A percentile compares a stretch with the other conserved stretches of the same genome.
phyloP scores from a whole-genome alignment of 2,113 vertebrate species.

The Phoenicopterus ruber region DNA sequence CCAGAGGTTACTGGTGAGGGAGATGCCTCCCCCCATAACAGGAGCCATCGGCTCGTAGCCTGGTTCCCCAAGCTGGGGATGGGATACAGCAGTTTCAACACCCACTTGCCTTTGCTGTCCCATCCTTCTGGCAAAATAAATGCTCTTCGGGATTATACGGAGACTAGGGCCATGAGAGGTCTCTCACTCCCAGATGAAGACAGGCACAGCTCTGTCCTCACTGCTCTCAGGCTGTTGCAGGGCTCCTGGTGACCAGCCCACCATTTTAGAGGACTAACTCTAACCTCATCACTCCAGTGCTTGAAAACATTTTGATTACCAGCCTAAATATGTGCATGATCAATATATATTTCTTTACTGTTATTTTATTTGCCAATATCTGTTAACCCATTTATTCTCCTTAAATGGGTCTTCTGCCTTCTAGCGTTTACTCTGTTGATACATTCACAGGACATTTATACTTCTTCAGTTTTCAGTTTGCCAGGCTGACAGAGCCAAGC shows the following conservation, averaged over 20 bases:
- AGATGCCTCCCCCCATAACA: not conserved
- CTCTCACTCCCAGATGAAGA: not conserved
- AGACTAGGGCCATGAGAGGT: not conserved
- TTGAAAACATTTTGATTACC: not conserved
- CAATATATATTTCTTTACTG: not conserved
- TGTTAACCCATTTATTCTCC: not conserved
- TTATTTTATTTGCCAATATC: not conserved
- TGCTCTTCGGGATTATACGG: not conserved
- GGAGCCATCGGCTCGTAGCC: not conserved
- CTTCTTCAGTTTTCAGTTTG: not conserved
- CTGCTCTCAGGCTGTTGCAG: not conserved
- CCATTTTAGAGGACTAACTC: not conserved
- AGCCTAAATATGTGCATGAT: not conserved
- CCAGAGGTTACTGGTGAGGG: not conserved
- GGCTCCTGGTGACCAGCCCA: not conserved
- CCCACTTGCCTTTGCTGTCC: not conserved
- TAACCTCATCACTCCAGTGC: not conserved
- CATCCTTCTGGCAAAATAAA: not conserved
- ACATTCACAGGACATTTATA: not conserved
- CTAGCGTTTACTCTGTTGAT: not conserved
- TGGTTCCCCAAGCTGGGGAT: not conserved
- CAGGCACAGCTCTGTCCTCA: not conserved
- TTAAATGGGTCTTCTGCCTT: not conserved
- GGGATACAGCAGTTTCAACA: not conserved
- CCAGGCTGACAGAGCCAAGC: not conserved